These are phyloP conservation scores for Phataginus tricuspis DNA, from an alignment of 2,797 vertebrate genomes.

Conservation along the genomic window DNA sequence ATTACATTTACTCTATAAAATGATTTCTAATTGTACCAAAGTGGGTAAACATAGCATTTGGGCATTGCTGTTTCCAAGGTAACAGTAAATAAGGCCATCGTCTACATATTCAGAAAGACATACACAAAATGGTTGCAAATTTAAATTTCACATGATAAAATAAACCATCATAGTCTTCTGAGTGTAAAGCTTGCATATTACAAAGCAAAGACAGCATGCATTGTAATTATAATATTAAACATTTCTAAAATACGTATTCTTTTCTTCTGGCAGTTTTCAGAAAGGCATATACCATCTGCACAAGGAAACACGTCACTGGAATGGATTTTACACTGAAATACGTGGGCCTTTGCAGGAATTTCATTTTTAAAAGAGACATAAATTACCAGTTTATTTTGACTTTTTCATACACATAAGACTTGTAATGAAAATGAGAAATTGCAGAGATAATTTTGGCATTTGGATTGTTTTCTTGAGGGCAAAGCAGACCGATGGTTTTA, in stretches of 20 bases:
- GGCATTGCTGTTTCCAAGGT: conserved; percentile 71
- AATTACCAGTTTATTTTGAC: neutral
- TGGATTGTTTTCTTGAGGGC: neutral
- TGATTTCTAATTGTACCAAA: conserved; percentile 59
- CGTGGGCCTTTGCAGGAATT: conserved; percentile 2
- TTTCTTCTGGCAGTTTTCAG: conserved; percentile 56
- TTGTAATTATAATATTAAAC: conserved; percentile 46
- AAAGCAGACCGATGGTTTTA: neutral
- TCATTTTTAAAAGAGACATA: neutral
- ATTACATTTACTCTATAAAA: conserved; percentile 52
- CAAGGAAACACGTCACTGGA: conserved; percentile 50
- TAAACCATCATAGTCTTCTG: conserved; percentile 27
- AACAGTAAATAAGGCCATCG: conserved; percentile 62
- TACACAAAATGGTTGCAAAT: conserved; percentile 52
- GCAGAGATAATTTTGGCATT: neutral
- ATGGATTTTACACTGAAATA: conserved; percentile 44
- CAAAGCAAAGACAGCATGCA: conserved; percentile 33
- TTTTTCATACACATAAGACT: conserved; percentile 20
- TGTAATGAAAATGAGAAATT: conserved; percentile 25
- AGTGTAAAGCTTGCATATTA: conserved; percentile 30
- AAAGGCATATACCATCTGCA: conserved; percentile 58
- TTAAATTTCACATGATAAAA: conserved; percentile 64
- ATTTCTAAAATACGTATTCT: conserved; percentile 60
- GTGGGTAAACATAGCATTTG: conserved; percentile 54
- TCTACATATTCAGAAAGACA: conserved; percentile 63